Evolutionary conservation across 1,140 invertebrate species (phyloP).

Genomic region (Dysdera silvatica): DNA sequence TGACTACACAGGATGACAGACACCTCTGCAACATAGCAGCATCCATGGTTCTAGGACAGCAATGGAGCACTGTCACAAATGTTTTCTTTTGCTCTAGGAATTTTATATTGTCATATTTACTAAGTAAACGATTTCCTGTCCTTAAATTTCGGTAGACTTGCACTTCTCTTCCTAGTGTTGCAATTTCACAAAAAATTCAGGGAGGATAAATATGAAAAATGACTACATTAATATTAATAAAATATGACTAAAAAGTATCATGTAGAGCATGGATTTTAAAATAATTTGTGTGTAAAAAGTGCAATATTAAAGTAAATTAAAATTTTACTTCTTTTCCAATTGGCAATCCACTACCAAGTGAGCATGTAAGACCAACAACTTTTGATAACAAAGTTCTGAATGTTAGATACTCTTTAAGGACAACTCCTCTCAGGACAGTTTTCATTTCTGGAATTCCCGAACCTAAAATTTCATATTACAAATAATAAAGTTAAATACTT

Average conservation of each 20-base stretch:
- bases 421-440: constrained; percentile 91
- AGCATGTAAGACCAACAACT: constrained; percentile 76
- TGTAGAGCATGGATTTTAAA: neutral
- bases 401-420: constrained; percentile 94
- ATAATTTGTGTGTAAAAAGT: neutral
- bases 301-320: neutral
- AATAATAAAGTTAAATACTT: too few species aligned
- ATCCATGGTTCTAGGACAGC: too few species aligned
- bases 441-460: constrained; percentile 99
- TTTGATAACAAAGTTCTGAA: constrained; percentile 92
- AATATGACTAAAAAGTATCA: neutral
- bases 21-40: too few species aligned
- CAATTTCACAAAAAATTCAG: too few species aligned
- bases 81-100: too few species aligned
- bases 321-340: constrained; percentile 84
- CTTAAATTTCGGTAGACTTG: too few species aligned
- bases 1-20: too few species aligned
- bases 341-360: constrained; percentile 89
- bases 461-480: constrained; percentile 51
- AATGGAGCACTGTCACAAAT: too few species aligned
- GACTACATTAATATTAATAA: too few species aligned
- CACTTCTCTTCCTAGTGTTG: too few species aligned
- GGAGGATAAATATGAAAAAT: neutral
- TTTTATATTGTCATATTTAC: too few species aligned
- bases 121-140: too few species aligned